Percentiles rank a stretch among this genome's conserved stretches.
These are phyloP conservation scores for Rhineura floridana DNA, from an alignment of 2,113 vertebrate species.

Conservation along the genomic window DNA sequence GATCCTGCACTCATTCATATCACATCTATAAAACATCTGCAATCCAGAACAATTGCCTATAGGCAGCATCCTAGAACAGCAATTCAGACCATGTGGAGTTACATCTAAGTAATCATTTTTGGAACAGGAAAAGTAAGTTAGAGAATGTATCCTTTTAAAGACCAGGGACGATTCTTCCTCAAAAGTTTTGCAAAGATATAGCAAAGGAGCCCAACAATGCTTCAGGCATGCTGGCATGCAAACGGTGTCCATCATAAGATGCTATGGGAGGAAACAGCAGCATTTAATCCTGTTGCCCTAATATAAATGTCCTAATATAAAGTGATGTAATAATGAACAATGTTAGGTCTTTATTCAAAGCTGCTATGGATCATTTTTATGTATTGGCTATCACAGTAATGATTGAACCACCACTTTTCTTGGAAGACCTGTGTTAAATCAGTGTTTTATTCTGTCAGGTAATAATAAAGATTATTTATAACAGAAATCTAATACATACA, in stretches of 20 bases:
- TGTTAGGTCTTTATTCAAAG: constrained; percentile 63
- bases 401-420: constrained; percentile 74
- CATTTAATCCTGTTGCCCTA: constrained; percentile 71
- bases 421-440: constrained; percentile 71
- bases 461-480: constrained; percentile 74
- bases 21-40: background rate
- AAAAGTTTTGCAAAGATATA: constrained; percentile 16
- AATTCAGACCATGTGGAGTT: background rate
- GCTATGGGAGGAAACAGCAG: constrained; percentile 58
- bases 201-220: constrained; percentile 31
- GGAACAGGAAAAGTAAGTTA: background rate
- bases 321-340: constrained; percentile 74
- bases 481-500: constrained; percentile 43
- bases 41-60: background rate
- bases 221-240: constrained; percentile 61
- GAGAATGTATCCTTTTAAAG: background rate
- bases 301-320: constrained; percentile 74
- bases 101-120: background rate
- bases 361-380: constrained; percentile 74
- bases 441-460: constrained; percentile 69
- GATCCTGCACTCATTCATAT: no score
- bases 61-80: background rate
- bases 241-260: constrained; percentile 65
- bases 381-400: constrained; percentile 72
- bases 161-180: background rate